phyloP scores from a whole-genome alignment of 2,888 invertebrate genomes.

The Ormyrus rosae region DNA sequence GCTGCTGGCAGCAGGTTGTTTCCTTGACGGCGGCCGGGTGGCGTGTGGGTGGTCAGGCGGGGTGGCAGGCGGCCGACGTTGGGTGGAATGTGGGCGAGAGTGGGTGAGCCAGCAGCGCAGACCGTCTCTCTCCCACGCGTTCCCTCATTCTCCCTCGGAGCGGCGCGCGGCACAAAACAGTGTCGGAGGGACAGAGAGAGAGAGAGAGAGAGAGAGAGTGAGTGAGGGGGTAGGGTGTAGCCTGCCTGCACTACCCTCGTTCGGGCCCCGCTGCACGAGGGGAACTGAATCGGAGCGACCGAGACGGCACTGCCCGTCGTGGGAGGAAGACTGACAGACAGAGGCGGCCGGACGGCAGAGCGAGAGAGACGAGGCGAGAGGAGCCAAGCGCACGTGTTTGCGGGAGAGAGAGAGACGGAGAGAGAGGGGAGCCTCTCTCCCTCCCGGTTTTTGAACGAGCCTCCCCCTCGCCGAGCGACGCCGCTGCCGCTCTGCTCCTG shows the following conservation, averaged over 20 bases:
- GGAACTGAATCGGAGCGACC: too few relatives aligned
- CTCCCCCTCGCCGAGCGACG: background rate
- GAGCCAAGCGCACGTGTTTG: background rate
- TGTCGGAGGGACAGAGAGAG: slow-evolving; percentile 56
- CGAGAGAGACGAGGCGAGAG: background rate
- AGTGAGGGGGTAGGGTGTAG: background rate
- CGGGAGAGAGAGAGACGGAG: background rate
- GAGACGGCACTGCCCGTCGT: too few relatives aligned
- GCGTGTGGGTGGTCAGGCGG: slow-evolving; percentile 76
- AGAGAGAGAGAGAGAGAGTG: slow-evolving; percentile 16
- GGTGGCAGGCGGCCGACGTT: slow-evolving; percentile 65
- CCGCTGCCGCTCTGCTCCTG: background rate
- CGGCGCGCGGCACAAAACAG: background rate
- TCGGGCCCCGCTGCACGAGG: too few relatives aligned
- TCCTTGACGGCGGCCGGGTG: slow-evolving; percentile 75
- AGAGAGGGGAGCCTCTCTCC: background rate
- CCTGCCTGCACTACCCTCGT: too few relatives aligned
- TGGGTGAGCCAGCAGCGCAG: slow-evolving; percentile 44
- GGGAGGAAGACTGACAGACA: background rate
- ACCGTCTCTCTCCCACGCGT: slow-evolving; percentile 70
- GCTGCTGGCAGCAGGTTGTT: slow-evolving; percentile 72
- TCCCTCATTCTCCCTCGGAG: slow-evolving; percentile 56
- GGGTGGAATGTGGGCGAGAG: slow-evolving; percentile 73
- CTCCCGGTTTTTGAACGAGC: background rate
- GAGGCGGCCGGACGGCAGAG: background rate